Percentiles rank a stretch among this genome's conserved stretches.
Evolutionary conservation across 2,888 invertebrate species (phyloP).

Genomic region (Apamea sordens): DNA sequence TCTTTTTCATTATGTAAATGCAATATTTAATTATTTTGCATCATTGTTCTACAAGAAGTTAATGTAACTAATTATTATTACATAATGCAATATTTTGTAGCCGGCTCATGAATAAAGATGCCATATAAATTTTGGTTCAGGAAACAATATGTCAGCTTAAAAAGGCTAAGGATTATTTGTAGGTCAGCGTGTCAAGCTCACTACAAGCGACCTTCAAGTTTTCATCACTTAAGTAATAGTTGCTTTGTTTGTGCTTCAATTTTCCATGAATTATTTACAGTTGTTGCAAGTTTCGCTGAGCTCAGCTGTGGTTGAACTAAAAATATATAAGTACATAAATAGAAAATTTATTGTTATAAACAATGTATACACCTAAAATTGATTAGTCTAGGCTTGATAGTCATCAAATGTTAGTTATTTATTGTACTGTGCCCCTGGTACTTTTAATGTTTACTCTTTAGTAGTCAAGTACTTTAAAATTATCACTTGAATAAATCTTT

Average conservation of each 20-base stretch:
- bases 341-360: neutral
- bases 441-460: neutral
- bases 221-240: constrained; percentile 32
- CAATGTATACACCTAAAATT: constrained; percentile 1
- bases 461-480: neutral
- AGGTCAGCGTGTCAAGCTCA: constrained; percentile 55
- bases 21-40: neutral
- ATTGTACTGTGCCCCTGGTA: neutral
- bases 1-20: constrained; percentile 6
- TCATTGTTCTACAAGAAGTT: neutral
- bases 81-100: neutral
- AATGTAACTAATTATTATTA: neutral
- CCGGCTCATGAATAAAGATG: constrained; percentile 7
- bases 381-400: neutral
- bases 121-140: constrained; percentile 14
- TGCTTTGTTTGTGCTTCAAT: constrained; percentile 21
- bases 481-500: neutral
- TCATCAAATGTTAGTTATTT: neutral
- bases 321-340: neutral
- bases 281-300: neutral
- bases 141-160: constrained; percentile 23
- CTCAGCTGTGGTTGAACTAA: neutral
- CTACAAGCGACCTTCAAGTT: constrained; percentile 36
- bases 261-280: constrained; percentile 20
- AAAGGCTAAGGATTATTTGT: constrained; percentile 48